Evolutionary conservation across 2,797 vertebrate genomes (phyloP).

Genomic region (Ficedula albicollis): DNA sequence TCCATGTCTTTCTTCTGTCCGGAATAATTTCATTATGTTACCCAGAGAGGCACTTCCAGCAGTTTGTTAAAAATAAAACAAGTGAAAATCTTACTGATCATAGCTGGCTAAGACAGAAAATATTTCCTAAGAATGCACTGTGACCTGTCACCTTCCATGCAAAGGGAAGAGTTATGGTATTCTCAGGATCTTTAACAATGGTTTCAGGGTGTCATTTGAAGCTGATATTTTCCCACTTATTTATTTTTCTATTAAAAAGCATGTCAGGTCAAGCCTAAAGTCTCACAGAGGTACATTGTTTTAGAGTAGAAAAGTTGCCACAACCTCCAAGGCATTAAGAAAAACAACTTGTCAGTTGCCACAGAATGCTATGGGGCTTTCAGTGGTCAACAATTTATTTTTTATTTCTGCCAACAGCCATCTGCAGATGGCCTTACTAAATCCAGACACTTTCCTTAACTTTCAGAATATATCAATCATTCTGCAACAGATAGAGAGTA

Average conservation of each 20-base stretch:
- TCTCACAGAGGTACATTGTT: background rate
- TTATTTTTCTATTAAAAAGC: background rate
- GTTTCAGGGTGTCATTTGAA: background rate
- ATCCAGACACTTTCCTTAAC: background rate
- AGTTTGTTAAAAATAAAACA: background rate
- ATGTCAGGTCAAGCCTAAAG: background rate
- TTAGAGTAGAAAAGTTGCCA: background rate
- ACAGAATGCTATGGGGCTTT: background rate
- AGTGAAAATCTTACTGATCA: background rate
- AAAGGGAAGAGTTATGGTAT: background rate
- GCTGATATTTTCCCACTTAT: background rate
- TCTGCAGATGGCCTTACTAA: background rate
- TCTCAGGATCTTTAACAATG: background rate
- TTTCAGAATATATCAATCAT: background rate
- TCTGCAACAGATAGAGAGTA: background rate
- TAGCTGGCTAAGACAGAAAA: background rate
- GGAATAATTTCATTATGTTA: background rate
- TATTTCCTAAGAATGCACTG: background rate
- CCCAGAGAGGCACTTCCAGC: background rate
- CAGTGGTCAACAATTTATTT: background rate
- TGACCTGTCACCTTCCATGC: background rate
- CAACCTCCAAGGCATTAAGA: background rate
- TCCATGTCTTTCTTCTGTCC: background rate
- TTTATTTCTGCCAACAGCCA: background rate
- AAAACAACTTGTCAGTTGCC: background rate